Conservation (phyloP, 2,113 vertebrate species). For the Pseudolaguvia tuberculata region DNA sequence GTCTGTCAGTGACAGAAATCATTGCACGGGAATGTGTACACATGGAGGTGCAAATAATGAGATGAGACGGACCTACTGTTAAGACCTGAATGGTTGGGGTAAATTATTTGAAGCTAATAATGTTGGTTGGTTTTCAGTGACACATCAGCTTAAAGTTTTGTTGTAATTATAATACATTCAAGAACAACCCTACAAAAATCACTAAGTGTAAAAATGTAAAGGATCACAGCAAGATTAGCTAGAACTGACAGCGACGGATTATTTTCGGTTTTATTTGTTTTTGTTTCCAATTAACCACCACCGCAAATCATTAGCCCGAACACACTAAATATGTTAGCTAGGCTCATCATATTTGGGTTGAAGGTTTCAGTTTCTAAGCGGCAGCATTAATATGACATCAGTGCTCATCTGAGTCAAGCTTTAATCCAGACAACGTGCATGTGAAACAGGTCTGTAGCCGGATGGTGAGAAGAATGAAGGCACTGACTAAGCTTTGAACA, state of each 20-base stretch:
- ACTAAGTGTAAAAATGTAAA: neutral
- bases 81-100: neutral
- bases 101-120: neutral
- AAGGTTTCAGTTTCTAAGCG: constrained; percentile 4
- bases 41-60: constrained; percentile 10
- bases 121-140: neutral
- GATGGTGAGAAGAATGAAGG: constrained; percentile 30
- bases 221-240: too few species aligned
- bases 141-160: neutral
- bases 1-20: constrained; percentile 21
- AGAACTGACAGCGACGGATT: neutral
- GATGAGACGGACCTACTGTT: neutral
- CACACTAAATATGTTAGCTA: constrained; percentile 15
- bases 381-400: constrained; percentile 24
- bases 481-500: constrained; percentile 36
- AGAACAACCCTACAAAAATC: neutral
- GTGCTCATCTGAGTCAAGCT: constrained; percentile 24
- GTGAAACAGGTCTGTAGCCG: constrained; percentile 21
- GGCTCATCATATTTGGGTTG: constrained; percentile 13
- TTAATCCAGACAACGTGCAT: constrained; percentile 29
- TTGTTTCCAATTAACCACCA: constrained; percentile 25
- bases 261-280: constrained; percentile 3
- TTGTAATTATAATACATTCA: neutral
- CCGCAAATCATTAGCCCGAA: constrained; percentile 4
- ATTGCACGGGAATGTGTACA: constrained; percentile 3